These are phyloP conservation scores for Aphyosemion australe DNA, from an alignment of 2,113 vertebrate genomes.

Conservation along the genomic window DNA sequence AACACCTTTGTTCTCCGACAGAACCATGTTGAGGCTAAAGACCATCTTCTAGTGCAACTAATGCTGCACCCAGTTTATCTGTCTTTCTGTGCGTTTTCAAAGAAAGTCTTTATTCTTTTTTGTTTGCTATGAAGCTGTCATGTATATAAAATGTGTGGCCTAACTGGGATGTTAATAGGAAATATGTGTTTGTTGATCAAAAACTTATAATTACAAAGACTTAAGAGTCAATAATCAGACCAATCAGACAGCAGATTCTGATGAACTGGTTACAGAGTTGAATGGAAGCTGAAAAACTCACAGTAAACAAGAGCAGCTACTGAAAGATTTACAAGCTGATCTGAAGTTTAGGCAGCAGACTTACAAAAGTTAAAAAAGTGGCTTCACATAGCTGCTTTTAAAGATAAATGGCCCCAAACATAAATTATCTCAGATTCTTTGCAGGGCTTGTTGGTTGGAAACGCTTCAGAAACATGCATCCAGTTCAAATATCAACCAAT, in stretches of 20 bases:
- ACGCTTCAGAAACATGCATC: slow-evolving; percentile 20
- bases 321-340: not conserved
- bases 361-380: not conserved
- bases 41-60: not conserved
- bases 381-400: not conserved
- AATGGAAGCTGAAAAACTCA: too few species aligned
- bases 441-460: slow-evolving; percentile 10
- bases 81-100: not conserved
- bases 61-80: not conserved
- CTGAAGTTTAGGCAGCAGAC: not conserved
- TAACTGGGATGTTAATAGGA: too few species aligned
- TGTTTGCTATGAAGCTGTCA: not conserved
- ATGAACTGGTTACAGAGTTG: too few species aligned
- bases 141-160: not conserved
- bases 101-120: not conserved
- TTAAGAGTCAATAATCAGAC: too few species aligned
- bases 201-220: too few species aligned
- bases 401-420: not conserved
- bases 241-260: too few species aligned
- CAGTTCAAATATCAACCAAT: slow-evolving; percentile 17
- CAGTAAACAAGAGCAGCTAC: too few species aligned
- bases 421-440: slow-evolving; percentile 2
- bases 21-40: slow-evolving; percentile 19
- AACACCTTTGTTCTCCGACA: slow-evolving; percentile 41
- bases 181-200: too few species aligned